Evolutionary conservation across 92 coral and sea anemone species (phyloP), one percentile per base, ranked within the genome.

Genomic region (Nematostella vectensis): DNA sequence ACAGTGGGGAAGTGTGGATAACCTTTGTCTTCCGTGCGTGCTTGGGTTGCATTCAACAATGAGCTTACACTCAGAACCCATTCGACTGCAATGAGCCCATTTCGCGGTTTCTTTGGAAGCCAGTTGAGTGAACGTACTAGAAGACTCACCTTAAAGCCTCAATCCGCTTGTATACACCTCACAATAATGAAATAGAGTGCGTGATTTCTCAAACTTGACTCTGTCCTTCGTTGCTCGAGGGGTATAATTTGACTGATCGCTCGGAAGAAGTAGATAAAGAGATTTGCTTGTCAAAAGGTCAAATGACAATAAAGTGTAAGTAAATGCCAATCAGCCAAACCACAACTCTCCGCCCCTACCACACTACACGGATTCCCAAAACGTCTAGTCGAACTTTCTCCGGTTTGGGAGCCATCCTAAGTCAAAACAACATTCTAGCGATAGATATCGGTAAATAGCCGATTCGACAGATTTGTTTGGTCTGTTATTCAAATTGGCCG

Each of bases 231-330:
- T 20, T 15, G 58, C 57, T 51, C 50, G 31, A 28, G 49, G 40
- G 56, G 19, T 33, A 33, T 33, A 17, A 31, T 50, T 19, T 50
- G 47, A 13, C 19, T 51, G 69, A 63, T 63, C n/a, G 69, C 69
- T 63, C n/a, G 6, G 40, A 33, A 33, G 40, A 33, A 33, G 40
- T 33, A 33, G 69, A 63, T 63, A 63, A 63, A 63, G 69, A 63
- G 69, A 63, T 29, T 63, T 47, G 33, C 57, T 50, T 63, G 21
- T 63, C 47, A 50, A 50, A 31, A 50, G 69, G 69, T 63, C 69
- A 63, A 52, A 63, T 63, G 29, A 25, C 69, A 49, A 50, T 29
- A 22, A 38, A 4, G 18, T 48, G 55, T 25, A 22, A 26, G 19
- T 42, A 31, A 17, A 22, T 21, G 48, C 15, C 57, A 37, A 11